Conservation (phyloP, 2,888 invertebrate genomes). For the Alviniconcha strummeri region DNA sequence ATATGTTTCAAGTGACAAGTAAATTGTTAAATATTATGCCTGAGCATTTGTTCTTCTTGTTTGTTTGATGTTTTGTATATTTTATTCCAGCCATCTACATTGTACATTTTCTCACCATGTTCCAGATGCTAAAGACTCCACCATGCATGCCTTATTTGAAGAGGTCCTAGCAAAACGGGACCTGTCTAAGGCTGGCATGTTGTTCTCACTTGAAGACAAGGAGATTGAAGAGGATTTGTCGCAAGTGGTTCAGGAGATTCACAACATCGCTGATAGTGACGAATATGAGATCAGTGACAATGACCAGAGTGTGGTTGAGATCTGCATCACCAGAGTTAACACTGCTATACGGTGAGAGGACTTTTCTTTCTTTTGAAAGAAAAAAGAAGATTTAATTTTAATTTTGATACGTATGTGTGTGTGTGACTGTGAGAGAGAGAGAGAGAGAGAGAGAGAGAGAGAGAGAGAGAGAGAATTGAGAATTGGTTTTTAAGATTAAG, state of each 20-base stretch:
- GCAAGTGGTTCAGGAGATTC: conserved; percentile 83
- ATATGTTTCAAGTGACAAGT: too few species aligned
- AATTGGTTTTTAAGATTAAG: too few species aligned
- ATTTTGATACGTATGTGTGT: neutral
- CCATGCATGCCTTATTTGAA: conserved; percentile 80
- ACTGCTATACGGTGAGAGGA: conserved; percentile 84
- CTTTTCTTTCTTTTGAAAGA: neutral
- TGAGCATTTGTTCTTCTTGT: too few species aligned
- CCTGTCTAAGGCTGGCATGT: conserved; percentile 90
- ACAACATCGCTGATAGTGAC: conserved; percentile 86
- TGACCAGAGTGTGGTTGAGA: conserved; percentile 95
- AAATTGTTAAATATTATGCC: too few species aligned
- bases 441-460: too few species aligned
- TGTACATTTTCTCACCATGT: too few species aligned
- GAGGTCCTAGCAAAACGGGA: conserved; percentile 92
- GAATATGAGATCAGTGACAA: conserved; percentile 91
- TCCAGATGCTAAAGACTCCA: neutral
- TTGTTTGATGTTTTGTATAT: too few species aligned
- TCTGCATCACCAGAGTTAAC: conserved; percentile 92
- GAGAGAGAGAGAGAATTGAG: too few species aligned
- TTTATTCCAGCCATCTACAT: too few species aligned
- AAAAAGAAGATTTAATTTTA: neutral
- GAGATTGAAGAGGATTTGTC: conserved; percentile 78
- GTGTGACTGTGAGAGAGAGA: neutral
- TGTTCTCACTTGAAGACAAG: conserved; percentile 90